Percentiles rank a stretch among this genome's conserved stretches.
These are phyloP conservation scores for Yponomeuta malinellus DNA, from an alignment of 2,888 invertebrate species.

Conservation along the genomic window DNA sequence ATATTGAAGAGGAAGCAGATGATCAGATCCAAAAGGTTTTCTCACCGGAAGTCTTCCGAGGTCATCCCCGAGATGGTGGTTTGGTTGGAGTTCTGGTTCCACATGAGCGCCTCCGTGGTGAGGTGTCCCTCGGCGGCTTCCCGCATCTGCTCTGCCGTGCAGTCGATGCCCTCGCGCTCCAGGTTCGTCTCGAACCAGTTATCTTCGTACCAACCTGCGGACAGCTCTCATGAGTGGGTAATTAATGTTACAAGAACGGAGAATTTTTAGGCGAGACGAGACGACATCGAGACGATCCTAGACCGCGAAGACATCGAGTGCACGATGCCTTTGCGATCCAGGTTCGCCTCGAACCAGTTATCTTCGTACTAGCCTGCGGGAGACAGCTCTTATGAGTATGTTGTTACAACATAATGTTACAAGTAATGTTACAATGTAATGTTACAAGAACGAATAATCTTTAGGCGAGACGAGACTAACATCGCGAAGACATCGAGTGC, in stretches of 20 bases:
- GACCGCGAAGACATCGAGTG: conserved; percentile 55
- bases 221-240: not conserved
- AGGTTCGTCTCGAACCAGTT: conserved; percentile 97
- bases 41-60: conserved; percentile 84
- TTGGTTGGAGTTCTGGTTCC: conserved; percentile 94
- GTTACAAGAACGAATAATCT: not conserved
- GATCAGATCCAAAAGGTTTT: not conserved
- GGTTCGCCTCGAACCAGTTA: conserved; percentile 96
- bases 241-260: not conserved
- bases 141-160: conserved; percentile 94
- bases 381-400: not conserved
- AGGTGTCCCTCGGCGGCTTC: conserved; percentile 97
- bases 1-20: not conserved
- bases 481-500: conserved; percentile 70
- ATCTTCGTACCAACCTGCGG: conserved; percentile 96
- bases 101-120: conserved; percentile 98
- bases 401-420: not conserved
- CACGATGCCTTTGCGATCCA: conserved; percentile 93
- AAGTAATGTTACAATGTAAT: too few relatives aligned
- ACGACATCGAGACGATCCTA: too few relatives aligned
- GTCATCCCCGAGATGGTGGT: conserved; percentile 97
- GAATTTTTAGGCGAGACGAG: not conserved
- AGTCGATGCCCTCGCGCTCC: conserved; percentile 91
- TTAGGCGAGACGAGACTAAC: not conserved
- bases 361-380: conserved; percentile 96